These are phyloP conservation scores for Zaprionus ornatus DNA, from an alignment of 1,140 invertebrate genomes.

Conservation along the genomic window DNA sequence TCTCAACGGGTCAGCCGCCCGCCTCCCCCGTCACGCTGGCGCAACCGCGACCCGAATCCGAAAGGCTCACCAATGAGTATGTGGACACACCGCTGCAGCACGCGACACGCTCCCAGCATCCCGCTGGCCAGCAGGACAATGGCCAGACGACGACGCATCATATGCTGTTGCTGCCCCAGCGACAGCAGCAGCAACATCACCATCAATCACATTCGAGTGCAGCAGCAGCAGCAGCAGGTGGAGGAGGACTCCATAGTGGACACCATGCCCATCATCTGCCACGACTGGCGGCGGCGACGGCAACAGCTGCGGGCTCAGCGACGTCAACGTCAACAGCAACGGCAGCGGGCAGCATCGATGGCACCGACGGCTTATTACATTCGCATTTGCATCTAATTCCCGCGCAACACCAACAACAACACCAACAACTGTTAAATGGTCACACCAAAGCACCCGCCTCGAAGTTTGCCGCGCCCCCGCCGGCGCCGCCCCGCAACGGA, in stretches of 20 bases:
- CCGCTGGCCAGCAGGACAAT: slow-evolving; percentile 74
- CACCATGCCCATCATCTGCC: slow-evolving; percentile 48
- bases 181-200: slow-evolving; percentile 55
- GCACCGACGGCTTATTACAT: slow-evolving; percentile 81
- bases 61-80: slow-evolving; percentile 92
- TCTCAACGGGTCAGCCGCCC: slow-evolving; percentile 67
- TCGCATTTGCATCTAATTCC: slow-evolving; percentile 64
- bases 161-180: slow-evolving; percentile 69
- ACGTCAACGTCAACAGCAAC: slow-evolving; percentile 37
- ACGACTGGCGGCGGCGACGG: slow-evolving; percentile 61
- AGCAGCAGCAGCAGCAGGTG: slow-evolving; percentile 32
- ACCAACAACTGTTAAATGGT: slow-evolving; percentile 39
- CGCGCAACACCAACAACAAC: slow-evolving; percentile 39
- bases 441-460: slow-evolving; percentile 64
- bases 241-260: slow-evolving; percentile 15
- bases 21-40: slow-evolving; percentile 86
- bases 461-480: slow-evolving; percentile 46
- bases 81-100: slow-evolving; percentile 89
- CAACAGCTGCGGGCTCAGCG: slow-evolving; percentile 33
- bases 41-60: slow-evolving; percentile 90
- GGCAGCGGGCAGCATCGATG: slow-evolving; percentile 55
- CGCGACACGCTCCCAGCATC: slow-evolving; percentile 72
- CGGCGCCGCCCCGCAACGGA: slow-evolving; percentile 31
- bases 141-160: slow-evolving; percentile 83
- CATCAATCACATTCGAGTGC: slow-evolving; percentile 41